Evolutionary conservation across 2,113 vertebrate species (phyloP).

Genomic region (Sardina pilchardus): DNA sequence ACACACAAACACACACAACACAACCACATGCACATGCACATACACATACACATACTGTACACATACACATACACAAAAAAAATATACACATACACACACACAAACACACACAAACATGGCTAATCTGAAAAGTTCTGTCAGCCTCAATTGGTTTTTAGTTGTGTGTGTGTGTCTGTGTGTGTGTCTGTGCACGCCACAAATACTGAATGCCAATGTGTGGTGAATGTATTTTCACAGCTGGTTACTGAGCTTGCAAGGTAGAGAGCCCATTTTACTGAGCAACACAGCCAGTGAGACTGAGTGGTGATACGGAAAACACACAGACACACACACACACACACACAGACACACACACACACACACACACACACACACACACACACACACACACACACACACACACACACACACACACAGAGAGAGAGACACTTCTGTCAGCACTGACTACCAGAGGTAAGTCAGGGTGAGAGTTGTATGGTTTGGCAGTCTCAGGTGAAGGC

Average conservation of each 20-base stretch:
- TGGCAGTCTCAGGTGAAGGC: not conserved
- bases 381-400: not conserved
- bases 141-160: not conserved
- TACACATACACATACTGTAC: too few species aligned
- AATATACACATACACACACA: too few species aligned
- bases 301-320: not conserved
- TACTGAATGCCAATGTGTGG: not conserved
- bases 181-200: not conserved
- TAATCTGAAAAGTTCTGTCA: too few species aligned
- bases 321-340: not conserved
- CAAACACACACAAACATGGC: too few species aligned
- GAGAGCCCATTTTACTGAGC: not conserved
- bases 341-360: not conserved
- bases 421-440: not conserved
- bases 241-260: not conserved
- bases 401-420: not conserved
- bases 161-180: not conserved
- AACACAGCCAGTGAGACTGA: not conserved
- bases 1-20: too few species aligned
- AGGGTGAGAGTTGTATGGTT: not conserved
- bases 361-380: constrained; percentile 2
- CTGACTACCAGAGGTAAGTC: not conserved
- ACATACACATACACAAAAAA: too few species aligned
- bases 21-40: too few species aligned
- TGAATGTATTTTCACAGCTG: not conserved